Evolutionary conservation across 2,888 invertebrate genomes (phyloP), one percentile per base, ranked within the genome.

Genomic region (Apantesis nais): DNA sequence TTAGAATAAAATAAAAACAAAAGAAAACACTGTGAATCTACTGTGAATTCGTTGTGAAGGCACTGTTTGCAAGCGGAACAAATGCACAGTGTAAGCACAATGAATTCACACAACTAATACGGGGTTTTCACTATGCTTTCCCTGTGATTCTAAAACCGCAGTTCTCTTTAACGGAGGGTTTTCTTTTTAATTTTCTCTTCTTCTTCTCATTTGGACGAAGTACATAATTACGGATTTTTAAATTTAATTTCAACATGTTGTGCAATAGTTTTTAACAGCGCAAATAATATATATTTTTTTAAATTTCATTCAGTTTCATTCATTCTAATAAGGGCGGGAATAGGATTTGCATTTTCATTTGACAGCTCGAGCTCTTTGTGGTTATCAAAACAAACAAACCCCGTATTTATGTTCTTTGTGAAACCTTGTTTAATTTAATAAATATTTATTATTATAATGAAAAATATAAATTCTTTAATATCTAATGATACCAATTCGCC

Each of bases 401-500:
- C 58, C 16, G 16, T 29, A 58, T 29, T 58, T 55, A 25, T 25
- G n/a, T 25, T 25, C 9, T 55, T 55, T 14, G 14, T 58, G 16
- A 25, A 29, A 29, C 29, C 29, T 58, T 16, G 29, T 58, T 29
- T 29, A 29, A 29, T 29, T 25, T 29, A 4, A 22, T 39, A 12
- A n/a, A n/a, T n/a, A 19, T 19, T 19, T 34, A 48, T 5, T 31
- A 39, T 31, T 39, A 70, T 78, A 68, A 92, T 91, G 92, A 91
- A 90, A 78, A 89, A 86, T 82, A 79, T 82, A n/a, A 79, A 89
- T 19, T 83, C 86, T 12, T 62, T 88, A n/a, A 90, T 90, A 79
- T 73, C 83, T 4, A 87, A 76, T 55, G 86, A 79, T 68, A 83
- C 73, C 16, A 91, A 91, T 67, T 92, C 94, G 0, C 93, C 94